Conservation (phyloP, 2,797 vertebrate species). For the Dromococcyx pavoninus region DNA sequence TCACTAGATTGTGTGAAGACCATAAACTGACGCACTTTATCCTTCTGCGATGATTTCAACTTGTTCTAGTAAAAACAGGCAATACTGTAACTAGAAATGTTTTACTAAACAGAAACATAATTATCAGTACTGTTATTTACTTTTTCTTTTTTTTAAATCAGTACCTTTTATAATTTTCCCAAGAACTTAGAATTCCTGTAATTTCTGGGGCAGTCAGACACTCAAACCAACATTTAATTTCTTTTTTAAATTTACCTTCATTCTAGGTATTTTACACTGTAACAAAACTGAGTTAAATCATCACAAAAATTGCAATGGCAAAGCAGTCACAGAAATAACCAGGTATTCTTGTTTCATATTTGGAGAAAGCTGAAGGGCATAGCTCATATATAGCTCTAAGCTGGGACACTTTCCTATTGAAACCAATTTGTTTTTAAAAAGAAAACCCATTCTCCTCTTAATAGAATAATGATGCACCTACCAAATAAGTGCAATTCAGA, state of each 20-base stretch:
- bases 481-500: not conserved
- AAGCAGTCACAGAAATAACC: not conserved
- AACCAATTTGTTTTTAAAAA: not conserved
- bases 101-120: not conserved
- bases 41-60: slow-evolving; percentile 99
- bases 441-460: not conserved
- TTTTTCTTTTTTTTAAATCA: not conserved
- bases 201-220: not conserved
- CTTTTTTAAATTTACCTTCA: not conserved
- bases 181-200: not conserved
- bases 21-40: slow-evolving; percentile 99
- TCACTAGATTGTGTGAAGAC: slow-evolving; percentile 98
- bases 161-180: not conserved
- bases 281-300: not conserved
- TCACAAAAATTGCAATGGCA: not conserved
- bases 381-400: not conserved
- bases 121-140: not conserved
- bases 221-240: not conserved
- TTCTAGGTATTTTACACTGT: not conserved
- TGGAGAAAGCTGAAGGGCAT: not conserved
- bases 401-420: not conserved
- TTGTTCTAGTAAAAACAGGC: slow-evolving; percentile 88
- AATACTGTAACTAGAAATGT: slow-evolving; percentile 23
- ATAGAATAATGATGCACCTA: not conserved
- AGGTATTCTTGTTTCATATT: not conserved